Percentiles rank a stretch among this genome's conserved stretches.
Evolutionary conservation across 53 echinoderm and acorn worm genomes (phyloP).

Genomic region (Echinometra lucunter): DNA sequence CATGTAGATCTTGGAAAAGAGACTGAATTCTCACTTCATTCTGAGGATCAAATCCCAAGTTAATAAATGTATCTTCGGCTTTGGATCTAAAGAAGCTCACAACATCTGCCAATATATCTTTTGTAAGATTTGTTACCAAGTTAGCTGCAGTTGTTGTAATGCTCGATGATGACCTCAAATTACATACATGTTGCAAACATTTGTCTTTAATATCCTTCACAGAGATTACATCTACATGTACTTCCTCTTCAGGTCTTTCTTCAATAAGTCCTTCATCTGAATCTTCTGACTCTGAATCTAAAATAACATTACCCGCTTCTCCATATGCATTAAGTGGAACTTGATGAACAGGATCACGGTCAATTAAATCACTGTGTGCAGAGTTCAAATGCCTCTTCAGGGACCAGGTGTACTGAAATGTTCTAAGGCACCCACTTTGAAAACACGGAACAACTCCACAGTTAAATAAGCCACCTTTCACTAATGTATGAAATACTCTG

Average conservation of each 20-base stretch:
- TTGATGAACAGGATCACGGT: slow-evolving; percentile 58
- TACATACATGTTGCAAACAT: slow-evolving; percentile 49
- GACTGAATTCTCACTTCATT: slow-evolving; percentile 58
- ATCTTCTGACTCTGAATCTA: slow-evolving; percentile 59
- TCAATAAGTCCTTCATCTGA: too few species aligned
- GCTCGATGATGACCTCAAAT: slow-evolving; percentile 45
- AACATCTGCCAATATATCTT: slow-evolving; percentile 63
- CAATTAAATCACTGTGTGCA: too few species aligned
- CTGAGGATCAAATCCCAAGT: slow-evolving; percentile 44
- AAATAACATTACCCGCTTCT: slow-evolving; percentile 27
- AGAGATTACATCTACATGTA: slow-evolving; percentile 48
- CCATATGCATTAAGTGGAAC: slow-evolving; percentile 39
- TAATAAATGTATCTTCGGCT: slow-evolving; percentile 53
- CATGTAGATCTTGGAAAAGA: slow-evolving; percentile 55
- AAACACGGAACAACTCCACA: too few species aligned
- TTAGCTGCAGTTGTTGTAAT: slow-evolving; percentile 61
- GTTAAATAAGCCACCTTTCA: too few species aligned
- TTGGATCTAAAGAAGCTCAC: slow-evolving; percentile 67
- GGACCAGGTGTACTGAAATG: too few species aligned
- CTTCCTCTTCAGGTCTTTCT: slow-evolving; percentile 58
- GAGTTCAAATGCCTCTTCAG: too few species aligned
- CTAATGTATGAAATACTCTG: too few species aligned
- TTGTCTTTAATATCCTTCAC: slow-evolving; percentile 37
- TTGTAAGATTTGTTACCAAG: slow-evolving; percentile 46
- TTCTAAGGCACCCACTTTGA: too few species aligned